A percentile compares a stretch with the other conserved stretches of the same genome.
Conservation (phyloP, 2,888 invertebrate species). For the Agrochola macilenta region DNA sequence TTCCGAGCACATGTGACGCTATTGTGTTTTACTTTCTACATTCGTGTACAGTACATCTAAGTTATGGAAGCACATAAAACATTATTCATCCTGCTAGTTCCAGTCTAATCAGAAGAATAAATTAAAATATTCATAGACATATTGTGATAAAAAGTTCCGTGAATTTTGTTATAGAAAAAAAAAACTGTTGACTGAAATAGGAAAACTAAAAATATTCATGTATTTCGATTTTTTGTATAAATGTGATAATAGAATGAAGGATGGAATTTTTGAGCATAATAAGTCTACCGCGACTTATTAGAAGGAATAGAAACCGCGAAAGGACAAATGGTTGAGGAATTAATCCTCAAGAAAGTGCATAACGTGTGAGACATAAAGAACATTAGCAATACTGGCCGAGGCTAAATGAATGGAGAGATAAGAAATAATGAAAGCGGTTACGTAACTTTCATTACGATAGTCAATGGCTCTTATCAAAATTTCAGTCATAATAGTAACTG, state of each 20-base stretch:
- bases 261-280: conserved; percentile 20
- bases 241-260: conserved; percentile 10
- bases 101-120: conserved; percentile 24
- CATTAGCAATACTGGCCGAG: conserved; percentile 26
- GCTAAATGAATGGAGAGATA: conserved; percentile 64
- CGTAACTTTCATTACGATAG: conserved; percentile 69
- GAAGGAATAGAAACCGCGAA: neutral
- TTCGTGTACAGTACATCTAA: conserved; percentile 62
- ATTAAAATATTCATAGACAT: conserved; percentile 40
- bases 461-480: conserved; percentile 76
- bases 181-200: conserved; percentile 22
- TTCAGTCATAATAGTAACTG: conserved; percentile 87
- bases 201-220: conserved; percentile 28
- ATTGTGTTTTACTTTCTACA: conserved; percentile 73
- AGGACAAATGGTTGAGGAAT: conserved; percentile 8
- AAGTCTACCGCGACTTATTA: neutral
- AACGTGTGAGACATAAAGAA: conserved; percentile 6
- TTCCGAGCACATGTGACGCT: conserved; percentile 58
- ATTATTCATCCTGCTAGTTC: conserved; percentile 12
- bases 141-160: conserved; percentile 27
- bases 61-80: conserved; percentile 16
- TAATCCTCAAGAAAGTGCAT: neutral
- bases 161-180: conserved; percentile 29
- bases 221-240: conserved; percentile 12
- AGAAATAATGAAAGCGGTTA: conserved; percentile 67